Conservation (phyloP, 1,140 invertebrate genomes). For the Orius insidiosus region DNA sequence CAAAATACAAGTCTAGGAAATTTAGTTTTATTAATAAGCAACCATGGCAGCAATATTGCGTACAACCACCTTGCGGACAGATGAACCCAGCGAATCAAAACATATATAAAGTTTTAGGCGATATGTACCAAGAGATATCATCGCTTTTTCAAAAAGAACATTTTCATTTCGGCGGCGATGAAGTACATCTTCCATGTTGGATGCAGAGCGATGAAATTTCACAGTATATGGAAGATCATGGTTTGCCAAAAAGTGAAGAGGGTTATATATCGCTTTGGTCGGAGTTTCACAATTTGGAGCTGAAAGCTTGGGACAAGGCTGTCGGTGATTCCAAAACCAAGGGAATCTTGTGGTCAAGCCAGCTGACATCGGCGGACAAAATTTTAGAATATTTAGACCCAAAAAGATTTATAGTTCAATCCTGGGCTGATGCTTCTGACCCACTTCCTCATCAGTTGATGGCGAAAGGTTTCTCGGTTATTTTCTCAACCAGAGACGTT, state of each 20-base stretch:
- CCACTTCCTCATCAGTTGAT: constrained; percentile 38
- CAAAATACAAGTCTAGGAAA: constrained; percentile 28
- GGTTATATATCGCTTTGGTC: constrained; percentile 51
- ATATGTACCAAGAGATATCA: too few relatives aligned
- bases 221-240: too few relatives aligned
- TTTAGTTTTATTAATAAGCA: constrained; percentile 56
- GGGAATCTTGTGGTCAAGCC: constrained; percentile 55
- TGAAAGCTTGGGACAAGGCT: constrained; percentile 26
- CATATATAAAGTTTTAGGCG: constrained; percentile 18
- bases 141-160: constrained; percentile 22
- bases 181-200: too few relatives aligned
- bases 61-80: constrained; percentile 29
- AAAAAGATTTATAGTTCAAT: constrained; percentile 55
- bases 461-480: constrained; percentile 43
- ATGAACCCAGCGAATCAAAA: too few relatives aligned
- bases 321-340: constrained; percentile 25
- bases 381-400: constrained; percentile 48
- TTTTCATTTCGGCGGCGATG: too few relatives aligned
- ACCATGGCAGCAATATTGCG: neutral
- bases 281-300: constrained; percentile 35
- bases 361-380: constrained; percentile 42
- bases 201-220: too few relatives aligned
- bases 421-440: constrained; percentile 43
- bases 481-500: constrained; percentile 59
- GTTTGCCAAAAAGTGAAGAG: constrained; percentile 27